Percentiles rank a stretch among this genome's conserved stretches.
phyloP scores from a whole-genome alignment of 2,113 vertebrate species.

The Glareola pratincola region DNA sequence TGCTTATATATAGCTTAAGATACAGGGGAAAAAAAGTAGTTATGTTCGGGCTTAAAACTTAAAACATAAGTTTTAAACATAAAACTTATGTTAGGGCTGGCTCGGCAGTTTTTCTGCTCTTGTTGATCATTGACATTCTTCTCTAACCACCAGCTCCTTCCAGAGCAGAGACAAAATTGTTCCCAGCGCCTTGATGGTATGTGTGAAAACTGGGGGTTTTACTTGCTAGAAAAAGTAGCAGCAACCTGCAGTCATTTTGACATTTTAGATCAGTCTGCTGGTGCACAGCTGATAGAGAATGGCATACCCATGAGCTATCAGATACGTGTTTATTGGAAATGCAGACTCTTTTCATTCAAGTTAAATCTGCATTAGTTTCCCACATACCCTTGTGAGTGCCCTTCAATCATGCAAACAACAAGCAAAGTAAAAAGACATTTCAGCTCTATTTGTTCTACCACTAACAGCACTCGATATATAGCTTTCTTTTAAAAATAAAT shows the following conservation, averaged over 20 bases:
- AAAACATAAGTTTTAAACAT: no score
- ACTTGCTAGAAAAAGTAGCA: neutral
- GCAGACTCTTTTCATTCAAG: neutral
- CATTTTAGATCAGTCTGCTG: neutral
- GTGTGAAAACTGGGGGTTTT: neutral
- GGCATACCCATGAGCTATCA: rapidly evolving
- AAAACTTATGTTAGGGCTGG: neutral
- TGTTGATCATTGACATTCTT: neutral
- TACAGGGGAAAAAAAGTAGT: neutral
- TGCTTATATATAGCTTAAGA: neutral
- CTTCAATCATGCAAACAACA: neutral
- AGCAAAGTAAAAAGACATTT: neutral
- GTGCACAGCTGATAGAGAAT: neutral
- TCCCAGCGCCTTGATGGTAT: rapidly evolving
- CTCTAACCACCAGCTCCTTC: neutral
- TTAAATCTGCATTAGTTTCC: neutral
- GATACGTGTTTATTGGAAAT: neutral
- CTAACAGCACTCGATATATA: neutral
- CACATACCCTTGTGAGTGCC: neutral
- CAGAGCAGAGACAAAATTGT: neutral
- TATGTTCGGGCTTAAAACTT: no score
- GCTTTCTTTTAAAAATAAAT: neutral
- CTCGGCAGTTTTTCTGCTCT: neutral
- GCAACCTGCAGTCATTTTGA: neutral
- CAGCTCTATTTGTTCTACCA: neutral